Base-by-base conservation (phyloP, 2,888 invertebrate genomes). In the Sclerodermus sp. region DNA sequence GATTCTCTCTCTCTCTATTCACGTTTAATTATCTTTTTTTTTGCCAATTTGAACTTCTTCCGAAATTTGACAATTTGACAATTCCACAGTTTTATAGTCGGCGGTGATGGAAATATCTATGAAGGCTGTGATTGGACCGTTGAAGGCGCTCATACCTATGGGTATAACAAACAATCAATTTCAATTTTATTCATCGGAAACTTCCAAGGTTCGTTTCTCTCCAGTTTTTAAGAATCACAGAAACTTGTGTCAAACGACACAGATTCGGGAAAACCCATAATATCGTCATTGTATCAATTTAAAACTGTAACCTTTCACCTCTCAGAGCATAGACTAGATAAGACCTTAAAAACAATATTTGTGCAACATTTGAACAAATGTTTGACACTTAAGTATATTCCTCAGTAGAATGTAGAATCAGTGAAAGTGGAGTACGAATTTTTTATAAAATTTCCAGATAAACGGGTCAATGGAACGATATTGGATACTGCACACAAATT, bases 61-160 rank as follows among this genome's bases (percentile, higher is more conserved):
- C 8, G 8, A 23, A 23, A 23, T 5, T 8, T 23, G 8, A 16
- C 1, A 49, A 13, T 38, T n/a, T n/a, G n/a, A n/a, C n/a, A n/a
- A n/a, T n/a, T n/a, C n/a, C n/a, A n/a, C n/a, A 85, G 84, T 40
- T 85, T 85, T 56, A 64, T 87, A 53, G 80, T 87, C 46, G 87
- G 87, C 5, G 83, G 84, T 23, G 86, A 87, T 66, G 87, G 86
- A 4, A 80, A 83, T 30, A 79, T 87, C 9, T 87, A 86, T 61
- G 86, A 87, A 73, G 87, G 87, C 1, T 72, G 81, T 1, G 87
- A 87, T 1, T 88, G 87, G 87, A 79, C 82, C 4, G 79, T 80
- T 34, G 78, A 79, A 9, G 87, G 87, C 0, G 82, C 85, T 0
- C 87, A 87, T 58, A 84, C 84, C 0, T 79, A 76, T 10, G 81